Evolutionary conservation across 1,140 invertebrate species (phyloP).

Genomic region (Drosophila ananassae): DNA sequence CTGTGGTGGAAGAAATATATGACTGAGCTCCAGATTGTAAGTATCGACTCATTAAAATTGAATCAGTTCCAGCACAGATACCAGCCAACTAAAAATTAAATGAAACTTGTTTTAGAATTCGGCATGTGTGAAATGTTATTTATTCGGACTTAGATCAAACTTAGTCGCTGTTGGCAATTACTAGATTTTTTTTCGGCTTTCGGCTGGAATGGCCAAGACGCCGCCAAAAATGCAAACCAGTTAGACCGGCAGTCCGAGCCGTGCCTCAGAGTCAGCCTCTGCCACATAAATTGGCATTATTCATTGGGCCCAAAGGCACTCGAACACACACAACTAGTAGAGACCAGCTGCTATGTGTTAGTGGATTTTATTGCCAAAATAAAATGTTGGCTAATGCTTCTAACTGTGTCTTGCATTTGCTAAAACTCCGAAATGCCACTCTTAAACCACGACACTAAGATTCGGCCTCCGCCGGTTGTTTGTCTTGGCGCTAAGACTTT

Average conservation of each 20-base stretch:
- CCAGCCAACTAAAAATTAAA: conserved; percentile 22
- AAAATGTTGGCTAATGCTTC: conserved; percentile 69
- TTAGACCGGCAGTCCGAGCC: conserved; percentile 67
- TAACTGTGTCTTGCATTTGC: conserved; percentile 71
- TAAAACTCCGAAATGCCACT: conserved; percentile 57
- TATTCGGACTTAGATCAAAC: conserved; percentile 55
- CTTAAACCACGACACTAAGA: conserved; percentile 30
- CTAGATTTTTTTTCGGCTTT: conserved; percentile 1
- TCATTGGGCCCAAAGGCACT: conserved; percentile 51
- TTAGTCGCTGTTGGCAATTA: conserved; percentile 45
- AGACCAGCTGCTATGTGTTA: conserved; percentile 35
- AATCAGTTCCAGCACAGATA: conserved; percentile 63
- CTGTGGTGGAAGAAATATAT: conserved; percentile 98
- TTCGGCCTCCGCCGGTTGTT: conserved; percentile 52
- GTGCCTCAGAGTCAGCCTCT: conserved; percentile 36
- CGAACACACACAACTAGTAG: conserved; percentile 52
- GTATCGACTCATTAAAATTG: conserved; percentile 73
- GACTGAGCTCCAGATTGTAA: conserved; percentile 95
- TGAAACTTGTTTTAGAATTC: conserved; percentile 72
- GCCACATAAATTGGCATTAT: conserved; percentile 71
- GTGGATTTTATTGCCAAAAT: conserved; percentile 34
- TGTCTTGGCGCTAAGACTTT: conserved; percentile 26
- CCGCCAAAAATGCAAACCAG: conserved; percentile 61
- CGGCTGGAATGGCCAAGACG: conserved; percentile 26
- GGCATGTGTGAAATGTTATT: conserved; percentile 61